Conservation (phyloP, 64 coral and sea anemone genomes). For the Anthopleura sola region DNA sequence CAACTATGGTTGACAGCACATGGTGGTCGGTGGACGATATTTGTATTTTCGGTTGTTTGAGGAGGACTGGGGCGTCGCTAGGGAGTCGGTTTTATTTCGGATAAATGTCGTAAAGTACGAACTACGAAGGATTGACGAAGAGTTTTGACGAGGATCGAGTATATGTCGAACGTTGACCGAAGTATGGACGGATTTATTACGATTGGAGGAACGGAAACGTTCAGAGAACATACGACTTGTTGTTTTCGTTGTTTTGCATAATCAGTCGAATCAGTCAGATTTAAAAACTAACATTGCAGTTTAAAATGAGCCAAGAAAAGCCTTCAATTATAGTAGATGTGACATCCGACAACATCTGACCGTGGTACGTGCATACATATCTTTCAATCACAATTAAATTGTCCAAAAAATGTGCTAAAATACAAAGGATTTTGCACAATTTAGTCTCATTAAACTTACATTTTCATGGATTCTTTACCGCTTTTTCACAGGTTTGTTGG, state of each 20-base stretch:
- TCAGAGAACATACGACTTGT: not conserved
- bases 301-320: conserved; percentile 41
- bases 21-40: too few species aligned
- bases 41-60: not conserved
- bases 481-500: too few species aligned
- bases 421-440: too few species aligned
- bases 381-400: not conserved
- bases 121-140: not conserved
- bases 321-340: conserved; percentile 49
- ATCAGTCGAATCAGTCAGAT: too few species aligned
- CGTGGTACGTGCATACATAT: conserved; percentile 38
- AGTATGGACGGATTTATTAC: too few species aligned
- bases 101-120: not conserved
- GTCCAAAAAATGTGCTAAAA: not conserved
- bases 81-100: not conserved
- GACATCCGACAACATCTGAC: conserved; percentile 63
- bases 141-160: too few species aligned
- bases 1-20: too few species aligned
- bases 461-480: too few species aligned
- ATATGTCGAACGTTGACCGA: too few species aligned
- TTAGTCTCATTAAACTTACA: too few species aligned
- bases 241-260: not conserved
- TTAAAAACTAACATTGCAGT: not conserved
- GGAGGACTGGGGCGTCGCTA: not conserved
- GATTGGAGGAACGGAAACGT: too few species aligned